phyloP scores from a whole-genome alignment of 2,797 vertebrate genomes.

The Momotus momota region DNA sequence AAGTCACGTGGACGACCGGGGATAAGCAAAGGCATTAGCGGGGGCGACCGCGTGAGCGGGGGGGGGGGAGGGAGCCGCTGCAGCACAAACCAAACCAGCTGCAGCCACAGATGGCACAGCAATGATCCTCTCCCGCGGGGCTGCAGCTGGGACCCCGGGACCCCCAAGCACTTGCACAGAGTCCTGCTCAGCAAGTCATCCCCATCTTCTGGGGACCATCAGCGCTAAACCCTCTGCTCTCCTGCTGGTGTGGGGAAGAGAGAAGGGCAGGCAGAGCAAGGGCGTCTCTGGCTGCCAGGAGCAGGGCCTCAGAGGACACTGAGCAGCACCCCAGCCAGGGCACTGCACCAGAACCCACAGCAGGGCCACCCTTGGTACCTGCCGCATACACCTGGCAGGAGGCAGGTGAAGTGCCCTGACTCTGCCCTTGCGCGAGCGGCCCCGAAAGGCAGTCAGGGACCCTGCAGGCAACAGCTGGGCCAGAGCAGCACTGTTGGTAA shows the following conservation, averaged over 20 bases:
- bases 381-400: fast-evolving
- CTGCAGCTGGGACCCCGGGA: background rate
- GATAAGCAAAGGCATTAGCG: background rate
- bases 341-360: background rate
- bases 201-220: background rate
- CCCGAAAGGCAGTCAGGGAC: background rate
- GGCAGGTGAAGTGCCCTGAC: background rate
- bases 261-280: background rate
- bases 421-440: background rate
- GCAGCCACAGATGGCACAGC: background rate
- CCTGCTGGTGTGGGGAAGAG: background rate
- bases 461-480: conserved; percentile 24
- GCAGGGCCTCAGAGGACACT: background rate
- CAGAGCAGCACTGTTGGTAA: background rate
- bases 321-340: background rate
- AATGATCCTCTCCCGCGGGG: background rate
- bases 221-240: background rate
- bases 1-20: no score
- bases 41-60: background rate
- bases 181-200: background rate
- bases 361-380: background rate
- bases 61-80: background rate
- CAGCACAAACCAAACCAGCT: background rate
- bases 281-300: fast-evolving
- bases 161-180: fast-evolving